Evolutionary conservation across 2,113 vertebrate species (phyloP).

Genomic region (Oostethus manadensis): DNA sequence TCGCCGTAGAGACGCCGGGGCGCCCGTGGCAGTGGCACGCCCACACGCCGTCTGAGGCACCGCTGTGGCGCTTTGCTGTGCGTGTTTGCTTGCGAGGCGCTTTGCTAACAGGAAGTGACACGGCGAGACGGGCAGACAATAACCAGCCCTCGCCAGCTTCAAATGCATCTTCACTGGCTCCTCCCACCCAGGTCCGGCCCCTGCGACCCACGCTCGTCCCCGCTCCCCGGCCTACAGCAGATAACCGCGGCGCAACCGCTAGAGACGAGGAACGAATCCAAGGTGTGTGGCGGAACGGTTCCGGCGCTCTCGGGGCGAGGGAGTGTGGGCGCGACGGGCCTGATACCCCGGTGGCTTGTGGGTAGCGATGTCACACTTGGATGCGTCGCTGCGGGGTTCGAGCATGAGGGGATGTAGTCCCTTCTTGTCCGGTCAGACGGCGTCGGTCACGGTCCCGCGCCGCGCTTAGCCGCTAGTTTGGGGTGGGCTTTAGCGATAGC

Average conservation of each 20-base stretch:
- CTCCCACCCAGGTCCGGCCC: slow-evolving; percentile 37
- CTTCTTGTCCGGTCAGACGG: slow-evolving; percentile 47
- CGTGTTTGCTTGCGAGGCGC: slow-evolving; percentile 9
- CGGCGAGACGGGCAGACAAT: slow-evolving; percentile 61
- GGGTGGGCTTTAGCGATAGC: slow-evolving; percentile 47
- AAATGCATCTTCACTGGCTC: slow-evolving; percentile 55
- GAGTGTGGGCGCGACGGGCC: slow-evolving; percentile 49
- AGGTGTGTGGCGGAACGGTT: slow-evolving; percentile 41
- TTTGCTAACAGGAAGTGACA: slow-evolving; percentile 61
- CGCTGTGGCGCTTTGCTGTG: slow-evolving; percentile 45
- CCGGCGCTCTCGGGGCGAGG: slow-evolving; percentile 18
- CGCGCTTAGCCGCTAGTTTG: slow-evolving; percentile 35
- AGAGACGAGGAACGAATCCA: slow-evolving; percentile 47
- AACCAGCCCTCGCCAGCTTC: slow-evolving; percentile 60
- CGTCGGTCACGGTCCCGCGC: slow-evolving; percentile 55
- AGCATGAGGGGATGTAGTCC: slow-evolving; percentile 33
- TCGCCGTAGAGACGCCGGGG: slow-evolving; percentile 63
- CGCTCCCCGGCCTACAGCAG: slow-evolving; percentile 66
- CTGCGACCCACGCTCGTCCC: slow-evolving; percentile 40
- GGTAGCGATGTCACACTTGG: slow-evolving; percentile 52
- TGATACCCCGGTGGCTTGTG: slow-evolving; percentile 54
- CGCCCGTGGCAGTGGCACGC: slow-evolving; percentile 65
- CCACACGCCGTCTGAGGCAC: slow-evolving; percentile 65
- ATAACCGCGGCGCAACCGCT: slow-evolving; percentile 47
- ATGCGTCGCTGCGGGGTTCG: slow-evolving; percentile 33